phyloP scores from a whole-genome alignment of 2,888 invertebrate species.

The Arge pagana region DNA sequence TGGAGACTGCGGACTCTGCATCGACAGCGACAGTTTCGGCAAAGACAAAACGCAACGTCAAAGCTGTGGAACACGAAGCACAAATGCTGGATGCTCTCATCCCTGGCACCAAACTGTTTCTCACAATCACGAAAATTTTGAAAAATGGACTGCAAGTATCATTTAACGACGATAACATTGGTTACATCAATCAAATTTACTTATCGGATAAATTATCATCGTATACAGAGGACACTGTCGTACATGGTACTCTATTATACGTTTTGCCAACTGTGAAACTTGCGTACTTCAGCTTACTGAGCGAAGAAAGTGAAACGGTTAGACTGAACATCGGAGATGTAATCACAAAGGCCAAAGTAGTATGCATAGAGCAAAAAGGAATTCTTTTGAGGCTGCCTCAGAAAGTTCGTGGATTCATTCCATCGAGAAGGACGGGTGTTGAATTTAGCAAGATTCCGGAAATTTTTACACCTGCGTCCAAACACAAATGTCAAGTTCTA shows the following conservation, averaged over 20 bases:
- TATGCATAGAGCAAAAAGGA: constrained; percentile 56
- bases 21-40: constrained; percentile 62
- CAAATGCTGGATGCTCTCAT: constrained; percentile 55
- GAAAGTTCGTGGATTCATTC: constrained; percentile 45
- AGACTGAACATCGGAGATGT: constrained; percentile 63
- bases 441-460: constrained; percentile 53
- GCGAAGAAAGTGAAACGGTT: constrained; percentile 44
- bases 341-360: constrained; percentile 64
- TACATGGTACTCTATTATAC: constrained; percentile 62
- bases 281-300: constrained; percentile 65
- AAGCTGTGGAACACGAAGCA: constrained; percentile 41
- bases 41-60: constrained; percentile 51
- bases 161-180: constrained; percentile 57
- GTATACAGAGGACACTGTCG: constrained; percentile 37
- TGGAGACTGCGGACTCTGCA: constrained; percentile 55
- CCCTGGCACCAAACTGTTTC: constrained; percentile 55
- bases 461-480: constrained; percentile 60
- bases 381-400: constrained; percentile 48
- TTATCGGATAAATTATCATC: constrained; percentile 38
- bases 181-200: constrained; percentile 55
- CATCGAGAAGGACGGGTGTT: constrained; percentile 44
- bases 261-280: constrained; percentile 71
- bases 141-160: constrained; percentile 59
- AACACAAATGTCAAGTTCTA: constrained; percentile 63
- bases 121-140: constrained; percentile 54